Evolutionary conservation across 2,888 invertebrate genomes (phyloP).

Genomic region (Scaptomyza flava): DNA sequence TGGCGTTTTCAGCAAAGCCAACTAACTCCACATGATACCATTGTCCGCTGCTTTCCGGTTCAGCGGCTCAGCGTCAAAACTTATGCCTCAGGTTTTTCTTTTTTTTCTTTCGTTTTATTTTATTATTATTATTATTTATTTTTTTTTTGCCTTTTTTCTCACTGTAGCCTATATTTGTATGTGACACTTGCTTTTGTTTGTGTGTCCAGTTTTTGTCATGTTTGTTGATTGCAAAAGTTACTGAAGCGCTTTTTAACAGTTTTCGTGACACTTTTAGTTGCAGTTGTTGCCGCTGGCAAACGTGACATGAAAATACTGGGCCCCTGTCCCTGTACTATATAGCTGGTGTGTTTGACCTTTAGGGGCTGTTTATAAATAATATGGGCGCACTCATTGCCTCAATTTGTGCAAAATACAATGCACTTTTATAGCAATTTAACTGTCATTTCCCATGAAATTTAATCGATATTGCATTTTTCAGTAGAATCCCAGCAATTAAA

Average conservation of each 20-base stretch:
- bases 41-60: conserved; percentile 21
- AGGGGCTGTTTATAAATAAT: conserved; percentile 33
- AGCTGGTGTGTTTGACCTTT: conserved; percentile 15
- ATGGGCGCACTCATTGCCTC: conserved; percentile 15
- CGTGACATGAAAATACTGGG: conserved; percentile 39
- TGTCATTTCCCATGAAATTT: conserved; percentile 31
- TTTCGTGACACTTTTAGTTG: conserved; percentile 65
- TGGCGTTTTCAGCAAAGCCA: conserved; percentile 22
- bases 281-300: conserved; percentile 37
- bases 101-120: neutral
- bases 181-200: conserved; percentile 71
- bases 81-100: conserved; percentile 53
- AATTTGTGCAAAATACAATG: conserved; percentile 38
- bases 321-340: conserved; percentile 24
- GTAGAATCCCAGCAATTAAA: neutral
- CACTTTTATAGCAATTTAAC: conserved; percentile 67
- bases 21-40: conserved; percentile 24
- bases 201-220: conserved; percentile 73
- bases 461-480: conserved; percentile 42
- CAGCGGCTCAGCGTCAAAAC: conserved; percentile 36
- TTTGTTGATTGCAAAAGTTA: conserved; percentile 77
- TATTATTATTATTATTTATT: neutral
- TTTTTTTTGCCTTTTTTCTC: too few relatives aligned
- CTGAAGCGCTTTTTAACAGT: conserved; percentile 78
- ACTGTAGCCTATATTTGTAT: conserved; percentile 39